phyloP scores from a whole-genome alignment of 2,797 vertebrate genomes.

The Sibirionetta formosa region DNA sequence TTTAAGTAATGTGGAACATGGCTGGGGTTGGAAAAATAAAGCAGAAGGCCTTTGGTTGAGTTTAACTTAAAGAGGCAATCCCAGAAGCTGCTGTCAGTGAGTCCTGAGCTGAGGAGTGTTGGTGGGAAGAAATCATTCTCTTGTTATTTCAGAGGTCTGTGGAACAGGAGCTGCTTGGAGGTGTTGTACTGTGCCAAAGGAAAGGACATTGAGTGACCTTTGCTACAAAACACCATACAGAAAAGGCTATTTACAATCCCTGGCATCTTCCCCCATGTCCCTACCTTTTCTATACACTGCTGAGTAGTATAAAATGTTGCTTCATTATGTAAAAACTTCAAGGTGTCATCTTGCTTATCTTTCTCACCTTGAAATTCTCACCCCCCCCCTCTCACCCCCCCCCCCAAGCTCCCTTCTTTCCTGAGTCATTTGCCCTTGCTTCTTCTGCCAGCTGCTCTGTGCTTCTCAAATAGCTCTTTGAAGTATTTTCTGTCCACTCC shows the following conservation, averaged over 20 bases:
- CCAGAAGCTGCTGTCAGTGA: background rate
- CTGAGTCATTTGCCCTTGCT: background rate
- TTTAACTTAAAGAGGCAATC: background rate
- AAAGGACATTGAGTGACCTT: background rate
- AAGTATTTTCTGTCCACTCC: background rate
- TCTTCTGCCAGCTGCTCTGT: background rate
- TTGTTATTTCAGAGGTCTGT: background rate
- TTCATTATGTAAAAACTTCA: accelerated
- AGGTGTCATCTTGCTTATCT: background rate
- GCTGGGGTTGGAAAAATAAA: background rate
- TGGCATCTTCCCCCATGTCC: background rate
- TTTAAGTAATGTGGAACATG: accelerated
- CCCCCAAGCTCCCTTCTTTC: background rate
- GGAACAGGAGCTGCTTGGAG: background rate
- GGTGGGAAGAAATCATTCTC: background rate
- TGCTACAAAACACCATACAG: background rate
- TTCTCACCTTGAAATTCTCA: background rate
- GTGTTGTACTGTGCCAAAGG: background rate
- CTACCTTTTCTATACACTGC: background rate
- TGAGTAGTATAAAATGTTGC: background rate
- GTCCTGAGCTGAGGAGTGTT: background rate
- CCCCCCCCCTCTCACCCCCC: accelerated
- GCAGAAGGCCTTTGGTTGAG: background rate
- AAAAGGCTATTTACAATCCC: background rate
- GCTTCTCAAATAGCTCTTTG: background rate